Percentiles rank a stretch among this genome's conserved stretches.
Evolutionary conservation across 2,113 vertebrate genomes (phyloP).

Genomic region (Seriola aureovittata): DNA sequence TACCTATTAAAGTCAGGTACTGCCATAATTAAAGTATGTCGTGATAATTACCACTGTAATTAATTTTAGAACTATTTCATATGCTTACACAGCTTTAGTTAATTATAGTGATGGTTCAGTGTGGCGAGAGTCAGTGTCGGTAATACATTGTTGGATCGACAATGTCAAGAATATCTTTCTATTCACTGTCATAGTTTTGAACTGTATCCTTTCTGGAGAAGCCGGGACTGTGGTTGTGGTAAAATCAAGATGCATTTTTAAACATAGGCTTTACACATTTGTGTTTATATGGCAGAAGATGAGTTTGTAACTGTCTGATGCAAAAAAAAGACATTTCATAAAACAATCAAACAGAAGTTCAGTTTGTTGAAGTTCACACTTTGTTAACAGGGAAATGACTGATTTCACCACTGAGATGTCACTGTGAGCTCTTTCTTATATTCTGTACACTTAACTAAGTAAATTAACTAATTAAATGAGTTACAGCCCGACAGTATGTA

Average conservation of each 20-base stretch:
- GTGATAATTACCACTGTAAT: slow-evolving; percentile 27
- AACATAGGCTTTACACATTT: background rate
- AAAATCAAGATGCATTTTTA: background rate
- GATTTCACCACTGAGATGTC: too few relatives aligned
- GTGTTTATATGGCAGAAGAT: background rate
- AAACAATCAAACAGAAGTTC: background rate
- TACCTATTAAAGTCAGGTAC: slow-evolving; percentile 51
- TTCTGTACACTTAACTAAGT: too few relatives aligned
- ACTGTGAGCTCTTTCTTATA: too few relatives aligned
- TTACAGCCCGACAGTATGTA: too few relatives aligned
- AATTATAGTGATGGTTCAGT: slow-evolving; percentile 34
- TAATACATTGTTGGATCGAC: background rate
- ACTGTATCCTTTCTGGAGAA: background rate
- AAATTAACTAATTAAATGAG: too few relatives aligned
- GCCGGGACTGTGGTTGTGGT: background rate
- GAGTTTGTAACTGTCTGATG: background rate
- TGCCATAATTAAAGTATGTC: slow-evolving; percentile 53
- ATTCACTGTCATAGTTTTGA: background rate
- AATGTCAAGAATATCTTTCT: background rate
- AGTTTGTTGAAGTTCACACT: background rate
- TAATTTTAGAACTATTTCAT: slow-evolving; percentile 30
- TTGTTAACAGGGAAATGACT: background rate
- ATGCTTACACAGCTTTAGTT: slow-evolving; percentile 30
- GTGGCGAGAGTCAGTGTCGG: background rate
- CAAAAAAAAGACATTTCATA: background rate